Evolutionary conservation across 1,140 invertebrate species (phyloP).

Genomic region (Oryzaephilus surinamensis): DNA sequence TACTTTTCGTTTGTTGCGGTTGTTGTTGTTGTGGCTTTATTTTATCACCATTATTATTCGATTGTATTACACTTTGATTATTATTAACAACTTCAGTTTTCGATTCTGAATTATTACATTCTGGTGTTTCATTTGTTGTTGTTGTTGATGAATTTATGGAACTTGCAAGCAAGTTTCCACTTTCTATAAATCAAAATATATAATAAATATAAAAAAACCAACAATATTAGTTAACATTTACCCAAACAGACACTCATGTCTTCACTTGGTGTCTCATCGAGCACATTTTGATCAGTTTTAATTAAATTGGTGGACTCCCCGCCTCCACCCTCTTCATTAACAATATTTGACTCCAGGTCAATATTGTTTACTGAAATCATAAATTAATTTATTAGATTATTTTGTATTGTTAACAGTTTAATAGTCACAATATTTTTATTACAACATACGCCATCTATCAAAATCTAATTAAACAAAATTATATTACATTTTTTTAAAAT

Average conservation of each 20-base stretch:
- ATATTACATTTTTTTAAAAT: too few relatives aligned
- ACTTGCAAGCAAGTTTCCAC: constrained; percentile 19
- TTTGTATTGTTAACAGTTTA: too few relatives aligned
- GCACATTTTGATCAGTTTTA: constrained; percentile 13
- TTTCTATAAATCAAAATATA: constrained; percentile 15
- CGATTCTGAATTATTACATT: background rate
- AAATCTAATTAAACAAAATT: too few relatives aligned
- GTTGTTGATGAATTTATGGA: background rate
- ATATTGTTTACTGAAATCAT: too few relatives aligned
- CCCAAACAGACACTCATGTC: constrained; percentile 34
- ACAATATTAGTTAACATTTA: constrained; percentile 2
- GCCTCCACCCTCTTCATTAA: constrained; percentile 22
- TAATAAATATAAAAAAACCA: constrained; percentile 2
- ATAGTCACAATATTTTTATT: too few relatives aligned
- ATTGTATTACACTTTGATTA: too few relatives aligned
- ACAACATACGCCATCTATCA: too few relatives aligned
- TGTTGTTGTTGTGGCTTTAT: constrained; percentile 9
- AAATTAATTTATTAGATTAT: too few relatives aligned
- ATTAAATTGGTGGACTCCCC: constrained; percentile 16
- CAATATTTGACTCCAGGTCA: constrained; percentile 29
- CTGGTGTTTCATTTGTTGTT: background rate
- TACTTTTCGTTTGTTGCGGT: constrained; percentile 10
- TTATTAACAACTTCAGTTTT: background rate
- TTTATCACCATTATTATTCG: too few relatives aligned
- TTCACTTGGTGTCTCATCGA: constrained; percentile 6